Evolutionary conservation across 2,888 invertebrate genomes (phyloP).

Genomic region (Aspidapion aeneum): DNA sequence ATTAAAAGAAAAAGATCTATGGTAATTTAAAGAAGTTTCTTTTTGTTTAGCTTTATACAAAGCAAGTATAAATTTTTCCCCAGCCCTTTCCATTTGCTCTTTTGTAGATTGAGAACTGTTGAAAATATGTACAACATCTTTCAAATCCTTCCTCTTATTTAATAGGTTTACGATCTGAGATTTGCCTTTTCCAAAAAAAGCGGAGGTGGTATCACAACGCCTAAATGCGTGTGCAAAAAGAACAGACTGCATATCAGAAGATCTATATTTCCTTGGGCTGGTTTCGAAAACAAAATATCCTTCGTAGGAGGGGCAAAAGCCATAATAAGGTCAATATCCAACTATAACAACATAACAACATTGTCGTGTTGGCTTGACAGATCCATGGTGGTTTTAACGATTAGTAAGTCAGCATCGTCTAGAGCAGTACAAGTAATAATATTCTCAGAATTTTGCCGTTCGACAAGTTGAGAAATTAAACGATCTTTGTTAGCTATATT

Average conservation of each 20-base stretch:
- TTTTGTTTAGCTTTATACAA: conserved; percentile 3
- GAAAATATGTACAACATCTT: conserved; percentile 5
- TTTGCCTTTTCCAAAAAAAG: conserved; percentile 10
- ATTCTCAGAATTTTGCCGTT: conserved; percentile 6
- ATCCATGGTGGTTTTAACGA: conserved; percentile 9
- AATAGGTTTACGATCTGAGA: not conserved
- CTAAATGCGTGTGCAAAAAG: conserved; percentile 12
- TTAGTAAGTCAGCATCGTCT: conserved; percentile 12
- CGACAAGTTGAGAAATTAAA: conserved; percentile 11
- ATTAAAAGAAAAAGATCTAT: not conserved
- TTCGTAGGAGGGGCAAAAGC: conserved; percentile 9
- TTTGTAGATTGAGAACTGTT: conserved; percentile 7
- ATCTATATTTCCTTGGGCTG: conserved; percentile 10
- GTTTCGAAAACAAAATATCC: conserved; percentile 6
- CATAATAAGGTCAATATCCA: conserved; percentile 10
- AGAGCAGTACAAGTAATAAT: conserved; percentile 12
- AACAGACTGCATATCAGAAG: conserved; percentile 7
- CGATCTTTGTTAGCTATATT: conserved; percentile 12
- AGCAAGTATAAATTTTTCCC: conserved; percentile 13
- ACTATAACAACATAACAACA: too few relatives aligned
- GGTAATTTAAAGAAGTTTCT: not conserved
- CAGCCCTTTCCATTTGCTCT: conserved; percentile 4
- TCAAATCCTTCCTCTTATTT: conserved; percentile 7
- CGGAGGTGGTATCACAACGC: conserved; percentile 8
- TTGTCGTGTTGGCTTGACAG: too few relatives aligned